Percentiles rank a stretch among this genome's conserved stretches.
phyloP scores from a whole-genome alignment of 2,113 vertebrate species.

The Chamaetylas fuelleborni region DNA sequence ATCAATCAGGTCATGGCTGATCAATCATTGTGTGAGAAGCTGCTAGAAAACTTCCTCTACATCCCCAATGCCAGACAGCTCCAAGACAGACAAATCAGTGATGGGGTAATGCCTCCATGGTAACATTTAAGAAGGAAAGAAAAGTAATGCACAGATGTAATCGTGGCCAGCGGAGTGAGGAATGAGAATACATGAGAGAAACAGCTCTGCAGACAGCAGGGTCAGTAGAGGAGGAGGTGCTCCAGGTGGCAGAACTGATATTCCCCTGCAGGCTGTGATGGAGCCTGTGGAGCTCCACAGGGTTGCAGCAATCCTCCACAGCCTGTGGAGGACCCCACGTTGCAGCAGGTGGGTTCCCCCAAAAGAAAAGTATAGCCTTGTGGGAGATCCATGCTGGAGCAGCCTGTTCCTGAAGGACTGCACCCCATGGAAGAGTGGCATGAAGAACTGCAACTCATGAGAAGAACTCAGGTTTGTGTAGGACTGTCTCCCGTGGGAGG shows the following conservation, averaged over 20 bases:
- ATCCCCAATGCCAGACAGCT: neutral
- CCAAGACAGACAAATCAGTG: neutral
- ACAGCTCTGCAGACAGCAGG: neutral
- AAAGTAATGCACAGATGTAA: neutral
- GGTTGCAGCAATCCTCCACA: neutral
- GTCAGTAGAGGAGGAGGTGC: neutral
- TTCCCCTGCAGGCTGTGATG: neutral
- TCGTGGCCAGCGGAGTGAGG: neutral
- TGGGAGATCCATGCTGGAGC: neutral
- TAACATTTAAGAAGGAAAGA: neutral
- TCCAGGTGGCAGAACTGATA: neutral
- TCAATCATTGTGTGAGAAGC: neutral
- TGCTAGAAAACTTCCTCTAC: neutral
- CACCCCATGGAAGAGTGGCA: neutral
- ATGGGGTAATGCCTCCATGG: neutral
- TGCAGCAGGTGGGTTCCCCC: neutral
- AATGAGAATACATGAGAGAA: neutral
- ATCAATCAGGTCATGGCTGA: neutral
- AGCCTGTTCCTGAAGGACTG: neutral
- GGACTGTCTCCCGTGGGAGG: neutral
- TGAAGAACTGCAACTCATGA: neutral
- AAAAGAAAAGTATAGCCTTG: fast-evolving
- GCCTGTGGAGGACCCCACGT: neutral
- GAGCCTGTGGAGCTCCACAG: neutral
- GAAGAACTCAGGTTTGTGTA: neutral